Evolutionary conservation across 2,888 invertebrate species (phyloP).

Genomic region (Drosophila paranaensis): DNA sequence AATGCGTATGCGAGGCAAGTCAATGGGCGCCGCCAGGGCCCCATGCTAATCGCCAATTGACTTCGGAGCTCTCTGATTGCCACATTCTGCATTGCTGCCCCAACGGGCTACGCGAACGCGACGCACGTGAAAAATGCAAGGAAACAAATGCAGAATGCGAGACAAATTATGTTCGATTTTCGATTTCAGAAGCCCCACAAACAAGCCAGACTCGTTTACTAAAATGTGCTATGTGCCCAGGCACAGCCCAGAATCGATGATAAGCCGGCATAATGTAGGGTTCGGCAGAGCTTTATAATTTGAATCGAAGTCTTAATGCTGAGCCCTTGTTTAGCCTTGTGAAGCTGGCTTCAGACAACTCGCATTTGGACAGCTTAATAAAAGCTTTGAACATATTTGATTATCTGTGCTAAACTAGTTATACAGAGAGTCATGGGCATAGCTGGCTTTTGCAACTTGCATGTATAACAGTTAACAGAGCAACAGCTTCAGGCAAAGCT

Average conservation of each 20-base stretch:
- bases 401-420: background rate
- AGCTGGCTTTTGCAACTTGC: background rate
- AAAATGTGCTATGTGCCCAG: conserved; percentile 29
- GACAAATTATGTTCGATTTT: conserved; percentile 68
- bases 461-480: conserved; percentile 30
- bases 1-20: conserved; percentile 69
- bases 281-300: background rate
- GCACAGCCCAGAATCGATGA: conserved; percentile 6
- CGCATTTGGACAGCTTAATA: background rate
- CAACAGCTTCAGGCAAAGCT: conserved; percentile 34
- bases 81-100: background rate
- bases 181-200: conserved; percentile 67
- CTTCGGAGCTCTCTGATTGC: conserved; percentile 50
- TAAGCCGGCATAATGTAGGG: background rate
- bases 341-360: background rate
- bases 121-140: conserved; percentile 58
- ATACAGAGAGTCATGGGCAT: background rate
- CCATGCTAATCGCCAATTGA: conserved; percentile 68
- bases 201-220: conserved; percentile 28
- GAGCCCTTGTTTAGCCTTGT: background rate
- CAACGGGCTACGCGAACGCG: conserved; percentile 2
- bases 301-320: background rate
- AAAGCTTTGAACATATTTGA: background rate
- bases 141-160: conserved; percentile 41
- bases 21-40: conserved; percentile 62